Evolutionary conservation across 2,888 invertebrate species (phyloP).

Genomic region (Rhamphomyia laevipes): DNA sequence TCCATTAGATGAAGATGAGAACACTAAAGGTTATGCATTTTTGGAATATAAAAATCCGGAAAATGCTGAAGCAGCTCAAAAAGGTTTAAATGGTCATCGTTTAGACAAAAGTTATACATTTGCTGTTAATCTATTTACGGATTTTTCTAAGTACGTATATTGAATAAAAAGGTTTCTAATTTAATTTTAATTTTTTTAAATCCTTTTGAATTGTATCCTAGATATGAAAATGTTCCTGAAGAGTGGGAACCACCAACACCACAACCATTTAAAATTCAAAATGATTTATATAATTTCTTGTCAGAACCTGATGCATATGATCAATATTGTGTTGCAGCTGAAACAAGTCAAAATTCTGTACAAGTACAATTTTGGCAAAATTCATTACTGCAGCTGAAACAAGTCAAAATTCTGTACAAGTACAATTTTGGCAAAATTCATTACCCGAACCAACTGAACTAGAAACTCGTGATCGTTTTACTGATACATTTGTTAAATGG

Average conservation of each 20-base stretch:
- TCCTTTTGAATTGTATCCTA: slow-evolving; percentile 24
- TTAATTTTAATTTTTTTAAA: not conserved
- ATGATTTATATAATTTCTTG: slow-evolving; percentile 85
- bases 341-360: slow-evolving; percentile 56
- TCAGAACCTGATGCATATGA: slow-evolving; percentile 92
- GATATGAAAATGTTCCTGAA: slow-evolving; percentile 77
- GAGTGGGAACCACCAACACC: slow-evolving; percentile 88
- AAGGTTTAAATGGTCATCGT: slow-evolving; percentile 80
- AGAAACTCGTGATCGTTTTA: slow-evolving; percentile 83
- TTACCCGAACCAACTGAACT: slow-evolving; percentile 72
- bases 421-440: slow-evolving; percentile 82
- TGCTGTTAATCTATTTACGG: slow-evolving; percentile 85
- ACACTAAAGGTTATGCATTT: slow-evolving; percentile 88
- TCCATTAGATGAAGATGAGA: slow-evolving; percentile 67
- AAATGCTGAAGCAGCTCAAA: slow-evolving; percentile 81
- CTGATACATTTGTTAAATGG: slow-evolving; percentile 94
- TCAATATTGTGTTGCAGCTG: slow-evolving; percentile 84
- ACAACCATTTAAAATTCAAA: slow-evolving; percentile 81
- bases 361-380: slow-evolving; percentile 83
- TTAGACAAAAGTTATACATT: slow-evolving; percentile 94
- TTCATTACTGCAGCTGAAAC: slow-evolving; percentile 67
- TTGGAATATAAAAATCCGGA: slow-evolving; percentile 77
- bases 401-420: slow-evolving; percentile 57
- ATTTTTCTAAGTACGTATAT: slow-evolving; percentile 80
- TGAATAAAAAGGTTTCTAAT: no score